Evolutionary conservation across 2,797 vertebrate species (phyloP), one percentile per base, ranked within the genome.

Genomic region (Alexandromys oeconomus): DNA sequence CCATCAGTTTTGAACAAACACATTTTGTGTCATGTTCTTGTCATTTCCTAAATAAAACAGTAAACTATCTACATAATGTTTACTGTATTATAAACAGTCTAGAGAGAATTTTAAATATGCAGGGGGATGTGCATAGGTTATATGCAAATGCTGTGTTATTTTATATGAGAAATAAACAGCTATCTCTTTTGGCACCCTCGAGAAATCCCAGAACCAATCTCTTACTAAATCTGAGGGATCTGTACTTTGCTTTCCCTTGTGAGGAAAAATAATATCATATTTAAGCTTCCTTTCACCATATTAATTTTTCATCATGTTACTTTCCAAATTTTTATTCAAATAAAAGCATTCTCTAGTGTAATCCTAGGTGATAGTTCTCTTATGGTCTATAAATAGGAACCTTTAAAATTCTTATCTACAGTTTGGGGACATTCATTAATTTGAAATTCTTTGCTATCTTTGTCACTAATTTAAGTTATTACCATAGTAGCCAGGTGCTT

Each of bases 271-370:
- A 88, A 65, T 23, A 90, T 73, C 11, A 31, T 29, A 17, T 94
- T 96, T 95, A 87, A 96, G 87, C 63, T 79, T 84, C 54, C 40
- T 91, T 96, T 96, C n/a, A 19, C 86, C 51, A 57, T 76, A 95
- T 80, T 92, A 95, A 48, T 92, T 95, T 95, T 97, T 97, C 31
- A 89, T 95, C 82, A 86, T 79, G 96, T 80, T 92, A 89, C 12
- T 94, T 96, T 93, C 73, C 90, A 92, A 89, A 90, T 96, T 96
- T 96, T n/a, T 94, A 86, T n/a, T 94, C 73, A 93, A 27, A 93
- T 95, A 81, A 91, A 96, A 69, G 34, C 19, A 91, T 74, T 61
- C 19, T 93, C 21, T 65, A 23, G 12, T 94, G 74, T 93, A 93
- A 94, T 96, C 37, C 13, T 74, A 76, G 54, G 13, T 82, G 92